These are phyloP conservation scores for Porites australiensis DNA, from an alignment of 64 coral and sea anemone genomes.

Conservation along the genomic window DNA sequence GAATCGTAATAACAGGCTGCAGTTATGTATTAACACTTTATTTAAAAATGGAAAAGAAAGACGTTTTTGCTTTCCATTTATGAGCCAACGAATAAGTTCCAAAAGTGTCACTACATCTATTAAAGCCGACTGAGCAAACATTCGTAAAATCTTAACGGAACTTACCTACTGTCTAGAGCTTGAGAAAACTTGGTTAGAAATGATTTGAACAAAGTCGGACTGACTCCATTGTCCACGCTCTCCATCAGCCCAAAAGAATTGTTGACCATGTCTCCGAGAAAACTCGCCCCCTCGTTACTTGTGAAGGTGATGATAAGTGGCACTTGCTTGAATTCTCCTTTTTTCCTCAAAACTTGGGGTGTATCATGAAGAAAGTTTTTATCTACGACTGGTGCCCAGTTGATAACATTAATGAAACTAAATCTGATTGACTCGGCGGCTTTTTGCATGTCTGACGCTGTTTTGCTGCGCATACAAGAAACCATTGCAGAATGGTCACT, in stretches of 20 bases:
- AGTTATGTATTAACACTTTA: no score
- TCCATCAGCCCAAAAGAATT: not conserved
- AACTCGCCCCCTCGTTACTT: slow-evolving; percentile 58
- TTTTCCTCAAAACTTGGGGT: slow-evolving; percentile 48
- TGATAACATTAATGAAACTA: not conserved
- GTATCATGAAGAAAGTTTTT: slow-evolving; percentile 55
- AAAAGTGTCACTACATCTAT: no score
- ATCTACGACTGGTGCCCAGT: slow-evolving; percentile 68
- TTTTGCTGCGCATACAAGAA: not conserved
- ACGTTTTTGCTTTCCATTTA: no score
- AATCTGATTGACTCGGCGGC: slow-evolving; percentile 22
- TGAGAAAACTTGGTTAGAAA: not conserved
- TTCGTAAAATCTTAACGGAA: not conserved
- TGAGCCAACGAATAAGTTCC: no score
- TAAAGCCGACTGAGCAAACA: not conserved
- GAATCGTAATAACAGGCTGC: no score
- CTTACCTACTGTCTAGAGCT: not conserved
- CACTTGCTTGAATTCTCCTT: slow-evolving; percentile 55
- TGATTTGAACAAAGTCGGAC: slow-evolving; percentile 21
- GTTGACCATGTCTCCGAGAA: not conserved
- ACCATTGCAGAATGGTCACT: not conserved
- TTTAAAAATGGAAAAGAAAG: no score
- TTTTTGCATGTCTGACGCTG: slow-evolving; percentile 2
- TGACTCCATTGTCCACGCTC: slow-evolving; percentile 22
- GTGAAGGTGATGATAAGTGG: slow-evolving; percentile 66